phyloP scores from a whole-genome alignment of 2,888 invertebrate genomes.

The Nemurella pictetii region DNA sequence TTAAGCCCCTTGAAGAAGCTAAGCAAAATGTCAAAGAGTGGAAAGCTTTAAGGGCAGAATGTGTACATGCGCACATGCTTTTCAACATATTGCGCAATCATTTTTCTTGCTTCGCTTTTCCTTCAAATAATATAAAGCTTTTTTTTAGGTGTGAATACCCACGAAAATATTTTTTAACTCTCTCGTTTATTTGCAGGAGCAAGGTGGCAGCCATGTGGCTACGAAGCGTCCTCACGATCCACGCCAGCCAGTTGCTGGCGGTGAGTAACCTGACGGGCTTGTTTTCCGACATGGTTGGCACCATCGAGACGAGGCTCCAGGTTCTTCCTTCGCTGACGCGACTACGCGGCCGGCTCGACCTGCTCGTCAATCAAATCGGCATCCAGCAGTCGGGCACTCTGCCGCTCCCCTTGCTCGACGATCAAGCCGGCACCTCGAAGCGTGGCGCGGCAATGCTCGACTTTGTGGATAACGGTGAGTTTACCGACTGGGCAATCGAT shows the following conservation, averaged over 20 bases:
- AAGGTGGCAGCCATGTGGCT: constrained; percentile 63
- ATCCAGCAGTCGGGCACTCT: constrained; percentile 40
- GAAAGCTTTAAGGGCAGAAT: too few species aligned
- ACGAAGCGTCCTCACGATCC: constrained; percentile 59
- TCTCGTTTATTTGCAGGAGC: constrained; percentile 51
- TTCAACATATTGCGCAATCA: constrained; percentile 24
- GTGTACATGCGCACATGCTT: too few species aligned
- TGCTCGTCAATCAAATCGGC: constrained; percentile 60
- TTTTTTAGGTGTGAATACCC: too few species aligned
- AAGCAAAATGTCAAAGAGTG: too few species aligned
- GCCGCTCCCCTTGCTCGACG: not conserved
- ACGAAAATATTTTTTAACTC: not conserved
- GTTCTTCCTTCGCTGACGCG: constrained; percentile 59
- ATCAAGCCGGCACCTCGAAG: constrained; percentile 46
- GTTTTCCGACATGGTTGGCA: constrained; percentile 60
- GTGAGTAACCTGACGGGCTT: constrained; percentile 61
- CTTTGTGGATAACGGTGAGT: not conserved
- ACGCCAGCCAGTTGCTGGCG: constrained; percentile 64
- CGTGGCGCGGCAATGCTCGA: not conserved
- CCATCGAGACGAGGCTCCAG: constrained; percentile 60
- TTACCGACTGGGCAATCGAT: not conserved
- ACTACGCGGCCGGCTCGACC: constrained; percentile 63
- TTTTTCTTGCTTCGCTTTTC: not conserved
- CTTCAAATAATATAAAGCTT: not conserved
- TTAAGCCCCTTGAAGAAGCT: too few species aligned